Evolutionary conservation across 2,113 vertebrate species (phyloP), one percentile per base, ranked within the genome.

Genomic region (Alces alces): DNA sequence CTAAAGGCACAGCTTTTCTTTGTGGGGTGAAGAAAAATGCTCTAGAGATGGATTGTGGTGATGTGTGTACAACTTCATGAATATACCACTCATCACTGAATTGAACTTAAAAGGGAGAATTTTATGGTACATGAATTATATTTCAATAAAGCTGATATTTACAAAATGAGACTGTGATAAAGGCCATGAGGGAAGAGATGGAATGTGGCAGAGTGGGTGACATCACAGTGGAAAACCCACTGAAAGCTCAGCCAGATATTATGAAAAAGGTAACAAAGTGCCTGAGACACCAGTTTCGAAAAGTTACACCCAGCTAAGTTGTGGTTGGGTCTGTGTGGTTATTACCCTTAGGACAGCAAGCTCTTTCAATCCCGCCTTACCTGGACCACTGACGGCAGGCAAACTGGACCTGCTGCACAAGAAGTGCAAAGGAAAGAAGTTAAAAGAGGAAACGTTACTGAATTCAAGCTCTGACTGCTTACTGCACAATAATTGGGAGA

Each of bases 281-380:
- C 57, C 91, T 21, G n/a, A 76, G 89, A 27, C 64, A 28, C 47
- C 23, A 21, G 92, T 87, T 96, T 93, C 92, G 97, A 96, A 96
- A 97, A 97, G 86, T 79, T 76, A 43, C 9, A 6, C 12, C 33
- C 80, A 33, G 93, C 50, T 86, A 78, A 27, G 9, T 39, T 0
- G 89, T 95, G 93, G 96, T 97, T 54, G 90, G 89, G 79, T 96
- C 95, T 27, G 8, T 14, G 90, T 17, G 58, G 84, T 91, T 88
- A 28, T 86, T 82, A n/a, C 79, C 86, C 85, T 30, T 6, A 45
- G 66, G 86, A 78, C 66, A 66, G 58, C n/a, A 30, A 1, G 5
- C 91, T 50, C 78, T 87, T 36, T 91, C 70, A 28, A 13, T 30
- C 57, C 21, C 47, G 83, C 87, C 95, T 47, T 54, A 50, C n/a